A percentile compares a stretch with the other conserved stretches of the same genome.
These are phyloP conservation scores for Melanogrammus aeglefinus DNA, from an alignment of 2,797 vertebrate species.

Conservation along the genomic window DNA sequence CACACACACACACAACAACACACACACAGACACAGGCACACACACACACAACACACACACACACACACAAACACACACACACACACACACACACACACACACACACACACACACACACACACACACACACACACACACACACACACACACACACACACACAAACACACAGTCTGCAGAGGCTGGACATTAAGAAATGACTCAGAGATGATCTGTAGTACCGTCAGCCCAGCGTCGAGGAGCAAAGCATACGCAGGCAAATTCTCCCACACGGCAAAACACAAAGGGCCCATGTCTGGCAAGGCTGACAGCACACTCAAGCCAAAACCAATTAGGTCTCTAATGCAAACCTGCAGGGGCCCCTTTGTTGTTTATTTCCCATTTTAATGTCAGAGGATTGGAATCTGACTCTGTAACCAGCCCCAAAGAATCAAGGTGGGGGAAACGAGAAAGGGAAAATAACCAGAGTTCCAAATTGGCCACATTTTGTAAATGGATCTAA, in stretches of 20 bases:
- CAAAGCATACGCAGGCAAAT: slow-evolving; percentile 42
- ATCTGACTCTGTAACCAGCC: slow-evolving; percentile 66
- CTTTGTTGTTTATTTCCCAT: slow-evolving; percentile 76
- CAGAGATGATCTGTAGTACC: slow-evolving; percentile 50
- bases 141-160: slow-evolving; percentile 22
- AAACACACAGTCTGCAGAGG: slow-evolving; percentile 14
- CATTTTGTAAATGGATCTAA: slow-evolving; percentile 63
- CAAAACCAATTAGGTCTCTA: slow-evolving; percentile 79
- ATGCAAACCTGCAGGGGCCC: slow-evolving; percentile 77
- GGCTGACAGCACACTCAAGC: slow-evolving; percentile 61
- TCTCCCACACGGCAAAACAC: slow-evolving; percentile 69
- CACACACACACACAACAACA: slow-evolving; percentile 19
- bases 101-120: slow-evolving; percentile 26
- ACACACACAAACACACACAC: slow-evolving; percentile 17
- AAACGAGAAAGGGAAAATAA: slow-evolving; percentile 56
- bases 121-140: slow-evolving; percentile 10
- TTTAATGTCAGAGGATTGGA: slow-evolving; percentile 78
- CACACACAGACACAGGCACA: slow-evolving; percentile 21
- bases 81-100: slow-evolving; percentile 30
- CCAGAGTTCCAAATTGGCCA: slow-evolving; percentile 62
- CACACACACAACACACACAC: slow-evolving; percentile 24
- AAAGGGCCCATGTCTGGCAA: slow-evolving; percentile 67
- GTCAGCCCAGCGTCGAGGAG: slow-evolving; percentile 33
- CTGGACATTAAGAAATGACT: slow-evolving; percentile 33
- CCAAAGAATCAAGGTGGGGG: slow-evolving; percentile 50